Percentiles rank a stretch among this genome's conserved stretches.
These are phyloP conservation scores for Pao palembangensis DNA, from an alignment of 2,113 vertebrate species.

Conservation along the genomic window DNA sequence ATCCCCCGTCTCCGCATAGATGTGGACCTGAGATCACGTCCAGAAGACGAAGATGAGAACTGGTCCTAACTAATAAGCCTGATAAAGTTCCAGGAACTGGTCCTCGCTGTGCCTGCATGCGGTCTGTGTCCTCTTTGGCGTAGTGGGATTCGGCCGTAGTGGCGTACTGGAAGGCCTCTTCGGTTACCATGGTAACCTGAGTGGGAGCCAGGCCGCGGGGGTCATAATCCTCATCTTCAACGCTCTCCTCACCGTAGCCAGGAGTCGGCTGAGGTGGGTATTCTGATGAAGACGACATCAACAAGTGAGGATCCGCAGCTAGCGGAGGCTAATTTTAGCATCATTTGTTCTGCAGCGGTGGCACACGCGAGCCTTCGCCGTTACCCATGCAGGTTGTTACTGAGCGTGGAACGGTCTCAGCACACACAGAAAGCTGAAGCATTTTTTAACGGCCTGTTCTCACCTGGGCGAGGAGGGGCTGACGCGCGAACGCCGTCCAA, in stretches of 20 bases:
- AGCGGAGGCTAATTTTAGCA: too few species aligned
- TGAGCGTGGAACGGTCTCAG: too few species aligned
- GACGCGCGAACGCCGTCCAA: slow-evolving; percentile 46
- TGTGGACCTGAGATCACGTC: slow-evolving; percentile 47
- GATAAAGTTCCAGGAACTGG: too few species aligned
- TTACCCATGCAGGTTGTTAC: too few species aligned
- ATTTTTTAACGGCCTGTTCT: not conserved
- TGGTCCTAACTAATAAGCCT: too few species aligned
- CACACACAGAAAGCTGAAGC: not conserved
- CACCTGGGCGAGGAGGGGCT: slow-evolving; percentile 62
- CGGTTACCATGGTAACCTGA: slow-evolving; percentile 74
- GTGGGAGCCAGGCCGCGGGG: slow-evolving; percentile 50
- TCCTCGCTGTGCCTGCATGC: slow-evolving; percentile 43
- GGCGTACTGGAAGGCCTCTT: slow-evolving; percentile 64
- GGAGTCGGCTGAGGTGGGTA: slow-evolving; percentile 57
- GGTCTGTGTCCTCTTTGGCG: slow-evolving; percentile 71
- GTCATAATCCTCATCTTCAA: slow-evolving; percentile 55
- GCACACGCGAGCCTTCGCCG: too few species aligned
- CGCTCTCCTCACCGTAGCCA: slow-evolving; percentile 56
- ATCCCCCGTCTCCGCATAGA: slow-evolving; percentile 52
- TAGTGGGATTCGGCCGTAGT: slow-evolving; percentile 70
- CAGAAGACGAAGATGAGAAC: too few species aligned
- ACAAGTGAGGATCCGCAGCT: too few species aligned
- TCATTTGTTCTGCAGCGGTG: too few species aligned
- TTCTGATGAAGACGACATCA: slow-evolving; percentile 17